A percentile compares a stretch with the other conserved stretches of the same genome.
Conservation (phyloP, 2,113 vertebrate species). For the Hypomesus transpacificus region DNA sequence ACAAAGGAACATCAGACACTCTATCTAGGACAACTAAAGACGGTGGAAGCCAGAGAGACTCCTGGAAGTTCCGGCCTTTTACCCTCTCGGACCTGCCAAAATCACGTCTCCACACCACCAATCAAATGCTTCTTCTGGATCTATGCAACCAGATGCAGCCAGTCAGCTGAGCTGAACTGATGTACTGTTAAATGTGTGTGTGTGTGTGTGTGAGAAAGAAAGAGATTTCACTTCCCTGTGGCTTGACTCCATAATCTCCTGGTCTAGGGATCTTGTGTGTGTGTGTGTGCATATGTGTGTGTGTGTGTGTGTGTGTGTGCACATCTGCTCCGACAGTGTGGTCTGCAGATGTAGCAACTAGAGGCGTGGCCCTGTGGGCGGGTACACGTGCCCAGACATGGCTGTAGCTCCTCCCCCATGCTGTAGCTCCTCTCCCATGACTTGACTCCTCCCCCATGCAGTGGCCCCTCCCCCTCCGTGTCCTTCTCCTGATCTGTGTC, state of each 20-base stretch:
- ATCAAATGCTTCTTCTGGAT: neutral
- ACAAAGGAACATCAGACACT: neutral
- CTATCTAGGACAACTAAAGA: neutral
- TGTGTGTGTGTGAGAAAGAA: neutral
- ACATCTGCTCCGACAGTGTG: neutral
- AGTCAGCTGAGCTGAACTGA: too few relatives aligned
- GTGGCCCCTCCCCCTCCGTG: too few relatives aligned
- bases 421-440: too few relatives aligned
- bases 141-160: too few relatives aligned
- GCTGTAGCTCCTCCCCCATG: too few relatives aligned
- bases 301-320: conserved; percentile 3
- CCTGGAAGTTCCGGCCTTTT: conserved; percentile 13
- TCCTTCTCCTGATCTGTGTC: too few relatives aligned
- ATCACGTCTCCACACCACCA: neutral
- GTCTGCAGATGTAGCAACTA: too few relatives aligned
- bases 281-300: neutral
- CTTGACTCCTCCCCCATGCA: too few relatives aligned
- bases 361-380: too few relatives aligned
- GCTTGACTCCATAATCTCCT: too few relatives aligned
- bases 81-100: conserved; percentile 1
- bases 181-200: neutral
- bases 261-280: neutral
- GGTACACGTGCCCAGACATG: too few relatives aligned
- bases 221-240: neutral
- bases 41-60: neutral